Evolutionary conservation across 2,797 vertebrate species (phyloP).

Genomic region (Clarias platycephalus): DNA sequence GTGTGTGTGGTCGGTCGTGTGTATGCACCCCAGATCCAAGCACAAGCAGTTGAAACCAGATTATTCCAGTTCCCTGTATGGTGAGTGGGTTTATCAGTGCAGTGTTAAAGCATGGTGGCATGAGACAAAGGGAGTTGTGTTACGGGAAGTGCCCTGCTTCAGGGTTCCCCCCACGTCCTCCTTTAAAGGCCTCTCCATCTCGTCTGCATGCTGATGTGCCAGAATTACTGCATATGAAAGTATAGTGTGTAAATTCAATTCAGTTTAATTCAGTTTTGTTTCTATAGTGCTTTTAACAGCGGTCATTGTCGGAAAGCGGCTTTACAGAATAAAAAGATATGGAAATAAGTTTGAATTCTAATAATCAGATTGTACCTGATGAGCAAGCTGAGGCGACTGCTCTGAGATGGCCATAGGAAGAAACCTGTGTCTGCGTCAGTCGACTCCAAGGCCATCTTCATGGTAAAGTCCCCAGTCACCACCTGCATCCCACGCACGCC

Average conservation of each 20-base stretch:
- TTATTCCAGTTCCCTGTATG: conserved; percentile 58
- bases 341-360: too few species aligned
- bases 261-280: too few species aligned
- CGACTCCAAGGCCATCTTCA: too few species aligned
- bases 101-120: conserved; percentile 31
- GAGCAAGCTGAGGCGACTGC: too few species aligned
- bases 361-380: too few species aligned
- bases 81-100: conserved; percentile 52
- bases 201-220: background rate
- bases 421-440: too few species aligned
- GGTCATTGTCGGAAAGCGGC: too few species aligned
- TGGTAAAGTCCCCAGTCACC: too few species aligned
- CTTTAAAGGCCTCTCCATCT: background rate
- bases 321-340: too few species aligned
- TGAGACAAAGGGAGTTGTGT: conserved; percentile 14
- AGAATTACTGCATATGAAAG: background rate
- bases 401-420: too few species aligned
- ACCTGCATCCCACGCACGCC: too few species aligned
- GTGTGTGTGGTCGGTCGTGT: conserved; percentile 31
- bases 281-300: too few species aligned
- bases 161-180: conserved; percentile 9
- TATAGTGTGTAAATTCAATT: background rate
- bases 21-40: conserved; percentile 39
- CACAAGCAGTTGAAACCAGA: conserved; percentile 60
- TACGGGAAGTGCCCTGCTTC: conserved; percentile 24